These are phyloP conservation scores for Toxostoma redivivum DNA, from an alignment of 2,113 vertebrate species.

Conservation along the genomic window DNA sequence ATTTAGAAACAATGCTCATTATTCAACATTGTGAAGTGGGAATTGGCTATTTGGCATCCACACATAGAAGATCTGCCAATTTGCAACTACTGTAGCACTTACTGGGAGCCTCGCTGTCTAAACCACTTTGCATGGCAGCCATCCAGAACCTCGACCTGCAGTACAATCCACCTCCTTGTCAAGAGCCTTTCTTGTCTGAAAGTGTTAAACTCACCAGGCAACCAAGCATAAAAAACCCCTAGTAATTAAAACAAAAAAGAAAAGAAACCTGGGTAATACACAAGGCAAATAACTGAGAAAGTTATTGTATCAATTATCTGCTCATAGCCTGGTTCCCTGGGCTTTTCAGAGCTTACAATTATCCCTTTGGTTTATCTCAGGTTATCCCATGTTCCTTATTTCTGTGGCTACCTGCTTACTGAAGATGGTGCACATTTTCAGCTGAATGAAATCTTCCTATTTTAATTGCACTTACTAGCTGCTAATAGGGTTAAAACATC, in stretches of 20 bases:
- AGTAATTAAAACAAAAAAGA: neutral
- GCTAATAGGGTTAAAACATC: neutral
- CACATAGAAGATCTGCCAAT: neutral
- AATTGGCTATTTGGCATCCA: neutral
- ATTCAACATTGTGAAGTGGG: slow-evolving; percentile 5
- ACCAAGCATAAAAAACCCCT: neutral
- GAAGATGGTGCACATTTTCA: neutral
- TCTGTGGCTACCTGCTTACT: neutral
- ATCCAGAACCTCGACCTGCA: neutral
- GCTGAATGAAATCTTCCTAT: neutral
- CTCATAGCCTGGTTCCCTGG: neutral
- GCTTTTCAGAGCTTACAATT: neutral
- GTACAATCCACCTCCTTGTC: neutral
- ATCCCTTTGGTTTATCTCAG: neutral
- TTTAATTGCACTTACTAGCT: neutral
- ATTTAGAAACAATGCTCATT: slow-evolving; percentile 7
- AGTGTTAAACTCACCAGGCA: neutral
- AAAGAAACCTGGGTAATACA: neutral
- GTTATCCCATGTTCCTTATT: neutral
- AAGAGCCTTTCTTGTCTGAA: neutral
- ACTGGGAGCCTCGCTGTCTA: neutral
- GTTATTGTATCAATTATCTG: neutral
- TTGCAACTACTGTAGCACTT: slow-evolving; percentile 5
- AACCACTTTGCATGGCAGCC: neutral
- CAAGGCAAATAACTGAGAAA: neutral